Evolutionary conservation across 2,888 invertebrate genomes (phyloP).

Genomic region (Alcis repandata): DNA sequence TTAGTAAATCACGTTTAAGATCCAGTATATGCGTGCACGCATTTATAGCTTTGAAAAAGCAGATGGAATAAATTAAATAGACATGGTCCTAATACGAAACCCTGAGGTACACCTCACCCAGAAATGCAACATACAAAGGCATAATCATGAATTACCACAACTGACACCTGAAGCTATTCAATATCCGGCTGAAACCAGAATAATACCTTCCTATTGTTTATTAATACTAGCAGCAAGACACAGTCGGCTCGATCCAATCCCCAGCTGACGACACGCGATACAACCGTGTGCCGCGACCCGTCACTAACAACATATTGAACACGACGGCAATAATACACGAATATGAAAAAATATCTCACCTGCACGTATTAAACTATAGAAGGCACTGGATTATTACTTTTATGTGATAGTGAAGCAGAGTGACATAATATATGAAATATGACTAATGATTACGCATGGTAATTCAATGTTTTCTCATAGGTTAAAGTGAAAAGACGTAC

Average conservation of each 20-base stretch:
- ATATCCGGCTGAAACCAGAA: not conserved
- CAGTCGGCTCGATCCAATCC: slow-evolving; percentile 53
- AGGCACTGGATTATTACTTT: slow-evolving; percentile 14
- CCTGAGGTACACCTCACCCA: too few species aligned
- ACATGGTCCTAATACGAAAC: too few species aligned
- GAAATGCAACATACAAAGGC: not conserved
- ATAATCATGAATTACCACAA: not conserved
- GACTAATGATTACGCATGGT: too few species aligned
- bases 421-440: not conserved
- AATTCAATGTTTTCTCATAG: too few species aligned
- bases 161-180: slow-evolving; percentile 3
- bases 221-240: slow-evolving; percentile 18
- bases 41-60: too few species aligned
- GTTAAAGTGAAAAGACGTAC: too few species aligned
- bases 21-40: too few species aligned
- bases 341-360: slow-evolving; percentile 42
- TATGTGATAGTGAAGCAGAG: not conserved
- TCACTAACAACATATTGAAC: slow-evolving; percentile 75
- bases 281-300: slow-evolving; percentile 64
- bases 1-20: too few species aligned
- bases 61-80: too few species aligned
- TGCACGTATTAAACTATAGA: slow-evolving; percentile 10
- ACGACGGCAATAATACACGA: slow-evolving; percentile 57
- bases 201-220: slow-evolving; percentile 12
- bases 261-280: slow-evolving; percentile 56